Conservation (phyloP, 1,140 invertebrate species). For the Drosophila bocqueti region DNA sequence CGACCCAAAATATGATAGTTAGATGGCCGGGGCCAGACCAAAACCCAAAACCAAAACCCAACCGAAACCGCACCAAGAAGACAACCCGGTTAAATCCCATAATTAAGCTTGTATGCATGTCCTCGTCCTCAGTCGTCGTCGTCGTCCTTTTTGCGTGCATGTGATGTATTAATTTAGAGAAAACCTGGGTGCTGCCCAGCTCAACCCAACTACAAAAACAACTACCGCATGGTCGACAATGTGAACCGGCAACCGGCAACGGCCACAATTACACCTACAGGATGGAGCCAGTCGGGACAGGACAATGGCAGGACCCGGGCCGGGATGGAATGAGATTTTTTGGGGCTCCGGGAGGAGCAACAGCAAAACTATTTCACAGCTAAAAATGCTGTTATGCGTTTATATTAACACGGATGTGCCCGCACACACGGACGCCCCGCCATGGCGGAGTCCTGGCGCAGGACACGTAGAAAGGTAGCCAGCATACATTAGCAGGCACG, state of each 20-base stretch:
- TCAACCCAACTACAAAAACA: slow-evolving; percentile 17
- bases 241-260: slow-evolving; percentile 59
- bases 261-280: slow-evolving; percentile 61
- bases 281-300: slow-evolving; percentile 20
- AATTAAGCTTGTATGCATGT: slow-evolving; percentile 66
- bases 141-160: slow-evolving; percentile 47
- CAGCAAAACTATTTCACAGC: slow-evolving; percentile 78
- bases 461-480: slow-evolving; percentile 42
- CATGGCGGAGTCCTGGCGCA: slow-evolving; percentile 18
- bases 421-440: slow-evolving; percentile 15
- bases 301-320: slow-evolving; percentile 14
- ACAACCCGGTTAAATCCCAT: slow-evolving; percentile 47
- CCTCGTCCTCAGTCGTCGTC: not conserved
- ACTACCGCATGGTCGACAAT: slow-evolving; percentile 53
- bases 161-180: slow-evolving; percentile 79
- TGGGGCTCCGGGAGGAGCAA: slow-evolving; percentile 32
- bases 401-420: slow-evolving; percentile 74
- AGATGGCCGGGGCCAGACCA: slow-evolving; percentile 11
- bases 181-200: slow-evolving; percentile 30
- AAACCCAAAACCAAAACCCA: slow-evolving; percentile 18
- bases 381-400: slow-evolving; percentile 80
- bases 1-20: slow-evolving; percentile 64
- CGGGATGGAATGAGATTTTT: slow-evolving; percentile 4
- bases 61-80: slow-evolving; percentile 34
- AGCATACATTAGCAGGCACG: slow-evolving; percentile 76